A percentile compares a stretch with the other conserved stretches of the same genome.
Conservation (phyloP, 1,140 invertebrate species). For the Sycophaga agraensis region DNA sequence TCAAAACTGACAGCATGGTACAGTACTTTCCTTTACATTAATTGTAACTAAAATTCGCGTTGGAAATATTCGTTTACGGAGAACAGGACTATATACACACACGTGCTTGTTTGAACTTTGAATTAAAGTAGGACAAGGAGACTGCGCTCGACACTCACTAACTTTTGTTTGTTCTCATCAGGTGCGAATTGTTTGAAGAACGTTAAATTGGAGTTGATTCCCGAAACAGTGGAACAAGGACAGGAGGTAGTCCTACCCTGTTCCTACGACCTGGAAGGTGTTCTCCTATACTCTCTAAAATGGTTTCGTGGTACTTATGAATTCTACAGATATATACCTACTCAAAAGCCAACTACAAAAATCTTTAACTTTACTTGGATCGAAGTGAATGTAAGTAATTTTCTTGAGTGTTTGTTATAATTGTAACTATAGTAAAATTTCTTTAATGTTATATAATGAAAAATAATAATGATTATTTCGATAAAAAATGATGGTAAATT, state of each 20-base stretch:
- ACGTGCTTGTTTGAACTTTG: neutral
- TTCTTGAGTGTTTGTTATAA: no score
- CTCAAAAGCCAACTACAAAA: conserved; percentile 67
- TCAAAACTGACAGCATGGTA: no score
- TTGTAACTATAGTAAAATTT: no score
- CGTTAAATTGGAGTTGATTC: conserved; percentile 59
- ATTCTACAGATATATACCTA: conserved; percentile 72
- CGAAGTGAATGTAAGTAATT: conserved; percentile 75
- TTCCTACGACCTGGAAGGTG: conserved; percentile 70
- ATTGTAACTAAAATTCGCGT: no score
- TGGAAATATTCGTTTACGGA: no score
- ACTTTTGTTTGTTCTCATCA: conserved; percentile 29
- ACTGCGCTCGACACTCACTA: no score
- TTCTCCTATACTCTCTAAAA: conserved; percentile 74
- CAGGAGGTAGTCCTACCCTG: conserved; percentile 69
- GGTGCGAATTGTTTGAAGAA: conserved; percentile 54
- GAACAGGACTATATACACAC: neutral
- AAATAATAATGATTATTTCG: no score
- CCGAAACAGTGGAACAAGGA: conserved; percentile 66
- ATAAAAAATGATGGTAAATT: no score
- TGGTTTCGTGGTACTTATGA: conserved; percentile 78
- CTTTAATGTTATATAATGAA: no score
- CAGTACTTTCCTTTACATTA: no score
- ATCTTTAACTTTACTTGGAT: conserved; percentile 72
- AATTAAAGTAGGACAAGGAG: no score